Conservation (phyloP, 2,888 invertebrate genomes). For the Phalera bucephala region DNA sequence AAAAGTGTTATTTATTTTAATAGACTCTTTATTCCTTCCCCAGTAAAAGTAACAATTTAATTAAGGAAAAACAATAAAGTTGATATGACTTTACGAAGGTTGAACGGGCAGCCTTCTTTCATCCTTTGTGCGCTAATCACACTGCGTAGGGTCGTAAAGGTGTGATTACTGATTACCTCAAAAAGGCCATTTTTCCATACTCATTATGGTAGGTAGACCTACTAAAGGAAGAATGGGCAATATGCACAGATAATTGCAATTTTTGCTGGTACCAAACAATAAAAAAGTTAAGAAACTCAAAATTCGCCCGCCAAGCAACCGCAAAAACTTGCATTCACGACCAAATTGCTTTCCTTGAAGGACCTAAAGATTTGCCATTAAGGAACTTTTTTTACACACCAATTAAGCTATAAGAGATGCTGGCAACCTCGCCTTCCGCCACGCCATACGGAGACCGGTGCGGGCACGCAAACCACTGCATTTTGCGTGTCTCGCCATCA, state of each 20-base stretch:
- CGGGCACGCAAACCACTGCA: slow-evolving; percentile 8
- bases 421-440: slow-evolving; percentile 5
- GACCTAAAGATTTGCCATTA: slow-evolving; percentile 17
- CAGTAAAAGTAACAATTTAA: background rate
- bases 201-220: too few relatives aligned
- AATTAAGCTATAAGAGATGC: slow-evolving; percentile 20
- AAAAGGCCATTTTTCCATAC: too few relatives aligned
- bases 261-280: too few relatives aligned
- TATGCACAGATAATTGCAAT: too few relatives aligned
- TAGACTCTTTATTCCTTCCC: background rate
- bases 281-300: too few relatives aligned
- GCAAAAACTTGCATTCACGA: slow-evolving; percentile 11
- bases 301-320: too few relatives aligned
- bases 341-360: slow-evolving; percentile 16
- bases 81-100: background rate
- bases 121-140: too few relatives aligned
- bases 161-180: too few relatives aligned
- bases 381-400: slow-evolving; percentile 14
- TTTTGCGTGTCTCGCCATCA: slow-evolving; percentile 7
- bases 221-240: too few relatives aligned
- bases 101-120: background rate
- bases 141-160: too few relatives aligned
- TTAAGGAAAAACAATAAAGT: background rate
- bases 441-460: slow-evolving; percentile 8
- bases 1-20: too few relatives aligned